phyloP scores from a whole-genome alignment of 1,140 invertebrate species.

The Eupeodes corollae region DNA sequence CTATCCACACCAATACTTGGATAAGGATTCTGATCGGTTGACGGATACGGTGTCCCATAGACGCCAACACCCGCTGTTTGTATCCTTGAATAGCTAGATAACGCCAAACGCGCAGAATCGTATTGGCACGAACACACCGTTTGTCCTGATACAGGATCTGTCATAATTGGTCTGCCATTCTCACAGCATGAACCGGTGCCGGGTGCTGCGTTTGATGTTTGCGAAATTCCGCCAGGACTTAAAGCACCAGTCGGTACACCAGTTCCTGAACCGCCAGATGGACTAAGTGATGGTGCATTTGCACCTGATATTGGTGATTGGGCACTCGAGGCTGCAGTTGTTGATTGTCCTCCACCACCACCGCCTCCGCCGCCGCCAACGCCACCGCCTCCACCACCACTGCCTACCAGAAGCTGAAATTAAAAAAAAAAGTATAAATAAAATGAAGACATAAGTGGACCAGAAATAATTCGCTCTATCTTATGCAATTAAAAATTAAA shows the following conservation, averaged over 20 bases:
- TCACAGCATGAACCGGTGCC: conserved; percentile 70
- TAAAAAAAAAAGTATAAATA: background rate
- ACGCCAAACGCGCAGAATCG: conserved; percentile 65
- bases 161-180: conserved; percentile 83
- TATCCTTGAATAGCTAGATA: conserved; percentile 57
- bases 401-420: background rate
- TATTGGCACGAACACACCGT: conserved; percentile 94
- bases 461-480: too few species aligned
- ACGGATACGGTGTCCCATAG: conserved; percentile 69
- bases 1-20: conserved; percentile 85
- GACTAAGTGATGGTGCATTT: conserved; percentile 44
- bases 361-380: conserved; percentile 2
- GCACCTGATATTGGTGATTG: conserved; percentile 40
- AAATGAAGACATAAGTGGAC: too few species aligned
- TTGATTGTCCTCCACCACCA: conserved; percentile 23
- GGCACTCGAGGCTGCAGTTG: conserved; percentile 46
- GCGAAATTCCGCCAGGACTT: conserved; percentile 59
- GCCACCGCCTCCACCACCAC: background rate
- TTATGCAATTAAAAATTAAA: too few species aligned
- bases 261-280: conserved; percentile 47
- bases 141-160: conserved; percentile 90
- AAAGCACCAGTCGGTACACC: conserved; percentile 48
- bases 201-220: conserved; percentile 44
- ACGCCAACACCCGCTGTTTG: conserved; percentile 54
- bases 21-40: conserved; percentile 83